Evolutionary conservation across 37 sponge, comb jelly and placozoan genomes (phyloP).

Genomic region (Halichondria panicea): DNA sequence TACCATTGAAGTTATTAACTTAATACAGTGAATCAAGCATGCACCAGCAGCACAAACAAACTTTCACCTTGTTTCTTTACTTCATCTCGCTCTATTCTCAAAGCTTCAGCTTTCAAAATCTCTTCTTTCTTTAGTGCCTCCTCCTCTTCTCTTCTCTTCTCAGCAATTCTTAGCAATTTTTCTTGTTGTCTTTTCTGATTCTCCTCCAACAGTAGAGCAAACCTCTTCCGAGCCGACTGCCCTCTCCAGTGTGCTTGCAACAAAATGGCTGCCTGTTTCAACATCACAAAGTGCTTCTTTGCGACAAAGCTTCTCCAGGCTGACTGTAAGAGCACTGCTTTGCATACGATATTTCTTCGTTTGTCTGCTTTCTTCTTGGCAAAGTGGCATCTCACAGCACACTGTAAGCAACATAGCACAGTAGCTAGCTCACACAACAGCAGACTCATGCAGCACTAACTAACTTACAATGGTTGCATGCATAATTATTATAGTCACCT

Average conservation of each 20-base stretch:
- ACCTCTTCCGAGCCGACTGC: slow-evolving; percentile 32
- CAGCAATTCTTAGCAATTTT: not conserved
- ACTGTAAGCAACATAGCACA: not conserved
- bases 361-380: slow-evolving; percentile 14
- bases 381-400: slow-evolving; percentile 60
- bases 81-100: not conserved
- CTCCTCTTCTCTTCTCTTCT: not conserved
- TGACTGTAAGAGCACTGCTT: slow-evolving; percentile 76
- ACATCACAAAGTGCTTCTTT: slow-evolving; percentile 15
- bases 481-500: too few relatives aligned
- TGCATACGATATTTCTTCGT: slow-evolving; percentile 42
- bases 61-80: not conserved
- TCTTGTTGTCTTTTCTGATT: not conserved
- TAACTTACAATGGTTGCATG: not conserved
- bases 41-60: too few relatives aligned
- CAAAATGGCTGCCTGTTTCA: slow-evolving; percentile 39
- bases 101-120: not conserved
- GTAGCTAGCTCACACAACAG: not conserved
- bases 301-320: slow-evolving; percentile 53
- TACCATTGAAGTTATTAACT: too few relatives aligned
- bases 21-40: too few relatives aligned
- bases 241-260: slow-evolving; percentile 71
- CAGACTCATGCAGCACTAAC: too few relatives aligned
- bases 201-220: slow-evolving; percentile 7
- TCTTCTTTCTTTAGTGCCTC: slow-evolving; percentile 4